A percentile compares a stretch with the other conserved stretches of the same genome.
Evolutionary conservation across 2,113 vertebrate genomes (phyloP).

Genomic region (Aplodontia rufa): DNA sequence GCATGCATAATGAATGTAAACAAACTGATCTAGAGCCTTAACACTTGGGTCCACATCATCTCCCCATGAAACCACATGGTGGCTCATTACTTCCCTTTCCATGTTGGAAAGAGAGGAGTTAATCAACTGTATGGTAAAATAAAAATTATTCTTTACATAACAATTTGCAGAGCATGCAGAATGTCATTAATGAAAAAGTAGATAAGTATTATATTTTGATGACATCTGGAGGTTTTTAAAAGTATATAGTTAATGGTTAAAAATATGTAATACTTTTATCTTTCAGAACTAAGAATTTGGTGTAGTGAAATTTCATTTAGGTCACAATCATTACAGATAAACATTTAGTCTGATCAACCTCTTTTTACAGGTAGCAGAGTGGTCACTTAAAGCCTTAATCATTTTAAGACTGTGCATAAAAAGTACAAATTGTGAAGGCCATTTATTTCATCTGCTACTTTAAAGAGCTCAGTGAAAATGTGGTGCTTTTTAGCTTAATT

Average conservation of each 20-base stretch:
- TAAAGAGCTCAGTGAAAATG: neutral
- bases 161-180: neutral
- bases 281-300: neutral
- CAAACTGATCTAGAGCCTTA: neutral
- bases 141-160: neutral
- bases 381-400: neutral
- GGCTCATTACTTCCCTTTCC: neutral
- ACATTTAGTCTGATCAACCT: neutral
- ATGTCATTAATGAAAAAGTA: neutral
- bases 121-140: neutral
- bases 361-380: neutral
- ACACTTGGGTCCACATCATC: neutral
- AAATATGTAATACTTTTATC: conserved; percentile 4
- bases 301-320: conserved; percentile 5
- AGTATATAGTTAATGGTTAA: neutral
- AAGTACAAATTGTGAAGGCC: neutral
- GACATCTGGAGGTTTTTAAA: neutral
- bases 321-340: neutral
- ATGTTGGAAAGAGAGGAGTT: neutral
- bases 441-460: neutral
- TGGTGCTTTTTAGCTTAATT: neutral
- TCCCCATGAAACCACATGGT: neutral
- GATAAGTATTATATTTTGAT: neutral
- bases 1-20: neutral
- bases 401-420: neutral